Evolutionary conservation across 35 echinoderm and acorn worm species (phyloP), one percentile per base, ranked within the genome.

Genomic region (Ptychodera flava): DNA sequence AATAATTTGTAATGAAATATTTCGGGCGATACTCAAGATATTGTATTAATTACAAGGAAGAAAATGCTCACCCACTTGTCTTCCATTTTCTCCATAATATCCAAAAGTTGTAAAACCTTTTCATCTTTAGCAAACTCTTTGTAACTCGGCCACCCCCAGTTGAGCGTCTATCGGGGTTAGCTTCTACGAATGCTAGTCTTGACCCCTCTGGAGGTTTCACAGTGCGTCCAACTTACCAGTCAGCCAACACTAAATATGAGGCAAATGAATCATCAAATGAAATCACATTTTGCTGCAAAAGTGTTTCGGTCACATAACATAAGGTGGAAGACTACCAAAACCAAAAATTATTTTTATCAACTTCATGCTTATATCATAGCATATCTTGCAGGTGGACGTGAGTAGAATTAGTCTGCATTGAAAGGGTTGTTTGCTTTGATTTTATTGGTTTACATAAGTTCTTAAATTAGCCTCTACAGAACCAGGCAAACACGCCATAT

Each of bases 231-330:
- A 94, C 85, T 64, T 94, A 1, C 92, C 92, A 22, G 87, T 94
- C 15, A 94, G 77, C 88, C 88, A 94, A 45, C 92, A 30, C 92
- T 94, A n/a, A n/a, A n/a, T n/a, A n/a, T n/a, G n/a, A n/a, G n/a
- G n/a, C n/a, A n/a, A n/a, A n/a, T n/a, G n/a, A n/a, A n/a, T n/a
- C n/a, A n/a, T n/a, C n/a, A n/a, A n/a, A n/a, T n/a, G n/a, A n/a
- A n/a, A n/a, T n/a, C n/a, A n/a, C n/a, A n/a, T n/a, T n/a, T n/a
- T n/a, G n/a, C n/a, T n/a, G n/a, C n/a, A n/a, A n/a, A n/a, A n/a
- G n/a, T n/a, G n/a, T n/a, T n/a, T n/a, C n/a, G n/a, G n/a, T n/a
- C n/a, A n/a, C n/a, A n/a, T n/a, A n/a, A n/a, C n/a, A n/a, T n/a
- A n/a, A n/a, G n/a, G n/a, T n/a, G n/a, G 86, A 45, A 27, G 30